A percentile compares a stretch with the other conserved stretches of the same genome.
Conservation (phyloP, 1,140 invertebrate genomes). For the Drosophila kikkawai region DNA sequence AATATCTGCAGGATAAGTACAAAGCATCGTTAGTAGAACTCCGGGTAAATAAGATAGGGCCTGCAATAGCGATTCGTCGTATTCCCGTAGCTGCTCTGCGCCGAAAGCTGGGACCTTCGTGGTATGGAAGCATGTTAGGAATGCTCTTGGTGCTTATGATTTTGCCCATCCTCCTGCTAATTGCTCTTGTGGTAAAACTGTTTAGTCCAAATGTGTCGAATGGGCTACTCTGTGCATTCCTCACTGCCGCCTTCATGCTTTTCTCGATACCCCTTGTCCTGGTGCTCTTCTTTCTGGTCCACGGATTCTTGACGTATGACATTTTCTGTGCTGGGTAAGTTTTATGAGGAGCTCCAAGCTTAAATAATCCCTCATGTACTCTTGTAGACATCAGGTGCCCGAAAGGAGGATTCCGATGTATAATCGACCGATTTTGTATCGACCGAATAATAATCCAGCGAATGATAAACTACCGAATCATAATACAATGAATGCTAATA, state of each 20-base stretch:
- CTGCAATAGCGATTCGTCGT: no score
- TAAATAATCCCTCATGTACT: background rate
- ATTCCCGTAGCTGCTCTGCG: background rate
- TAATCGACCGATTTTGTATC: background rate
- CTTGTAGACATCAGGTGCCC: background rate
- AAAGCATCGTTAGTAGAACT: background rate
- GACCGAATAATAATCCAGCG: no score
- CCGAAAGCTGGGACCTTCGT: constrained; percentile 1
- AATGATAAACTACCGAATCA: no score
- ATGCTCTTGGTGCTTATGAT: background rate
- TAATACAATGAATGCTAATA: no score
- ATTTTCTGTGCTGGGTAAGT: no score
- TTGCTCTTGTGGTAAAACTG: constrained; percentile 3
- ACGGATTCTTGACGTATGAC: constrained; percentile 24
- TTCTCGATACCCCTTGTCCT: constrained; percentile 2
- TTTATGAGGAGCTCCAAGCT: no score
- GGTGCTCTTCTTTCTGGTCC: constrained; percentile 24
- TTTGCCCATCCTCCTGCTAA: constrained; percentile 14
- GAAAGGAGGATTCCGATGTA: no score
- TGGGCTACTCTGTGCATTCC: constrained; percentile 1
- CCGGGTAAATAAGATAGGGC: no score
- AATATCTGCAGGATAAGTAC: no score
- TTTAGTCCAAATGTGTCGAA: background rate
- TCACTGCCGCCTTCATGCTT: background rate
- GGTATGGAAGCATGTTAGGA: background rate